phyloP scores from a whole-genome alignment of 2,797 vertebrate species.

The Macrochelys suwanniensis region DNA sequence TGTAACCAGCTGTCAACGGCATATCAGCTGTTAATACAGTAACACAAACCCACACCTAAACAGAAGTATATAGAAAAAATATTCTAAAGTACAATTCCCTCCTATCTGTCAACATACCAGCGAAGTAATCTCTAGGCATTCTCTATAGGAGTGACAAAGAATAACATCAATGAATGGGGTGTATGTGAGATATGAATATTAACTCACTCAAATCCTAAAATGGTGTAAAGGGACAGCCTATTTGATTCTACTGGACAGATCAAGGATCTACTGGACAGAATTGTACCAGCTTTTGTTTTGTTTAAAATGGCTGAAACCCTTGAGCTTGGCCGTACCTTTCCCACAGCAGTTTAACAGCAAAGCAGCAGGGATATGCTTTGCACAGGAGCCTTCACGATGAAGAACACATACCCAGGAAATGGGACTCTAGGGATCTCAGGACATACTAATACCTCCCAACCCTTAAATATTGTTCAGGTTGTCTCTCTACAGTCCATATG shows the following conservation, averaged over 20 bases:
- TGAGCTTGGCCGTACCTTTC: neutral
- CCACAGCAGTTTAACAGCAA: neutral
- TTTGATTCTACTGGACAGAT: neutral
- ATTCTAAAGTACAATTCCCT: neutral
- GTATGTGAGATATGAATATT: neutral
- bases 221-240: neutral
- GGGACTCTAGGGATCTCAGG: no score
- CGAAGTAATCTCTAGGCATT: neutral
- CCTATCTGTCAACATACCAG: neutral
- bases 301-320: neutral
- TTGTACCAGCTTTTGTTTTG: neutral
- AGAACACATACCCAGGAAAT: no score
- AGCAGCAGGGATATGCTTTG: neutral
- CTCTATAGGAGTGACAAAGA: neutral
- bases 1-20: neutral
- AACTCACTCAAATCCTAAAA: neutral
- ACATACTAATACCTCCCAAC: neutral
- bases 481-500: neutral
- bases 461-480: neutral
- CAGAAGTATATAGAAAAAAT: neutral
- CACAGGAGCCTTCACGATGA: neutral
- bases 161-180: neutral
- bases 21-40: neutral
- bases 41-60: neutral
- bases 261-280: neutral